Evolutionary conservation across 2,888 invertebrate genomes (phyloP).

Genomic region (Chloroclysta siterata): DNA sequence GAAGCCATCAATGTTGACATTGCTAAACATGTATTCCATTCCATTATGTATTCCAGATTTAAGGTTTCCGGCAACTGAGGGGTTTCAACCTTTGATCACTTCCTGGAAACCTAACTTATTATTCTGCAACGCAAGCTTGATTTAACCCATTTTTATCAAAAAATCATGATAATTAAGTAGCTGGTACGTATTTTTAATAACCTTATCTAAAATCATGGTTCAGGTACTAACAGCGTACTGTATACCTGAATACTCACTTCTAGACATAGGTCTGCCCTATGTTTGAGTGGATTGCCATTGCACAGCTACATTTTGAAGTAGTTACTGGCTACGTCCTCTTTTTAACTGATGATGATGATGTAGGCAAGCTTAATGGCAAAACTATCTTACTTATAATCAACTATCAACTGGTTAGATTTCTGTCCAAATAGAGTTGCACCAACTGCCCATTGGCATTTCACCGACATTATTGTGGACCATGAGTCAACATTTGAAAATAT

Average conservation of each 20-base stretch:
- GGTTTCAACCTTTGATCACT: neutral
- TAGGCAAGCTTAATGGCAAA: neutral
- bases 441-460: conserved; percentile 12
- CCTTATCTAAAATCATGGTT: no score
- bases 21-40: neutral
- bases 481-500: conserved; percentile 43
- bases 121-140: no score
- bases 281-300: no score
- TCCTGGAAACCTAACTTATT: neutral
- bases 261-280: no score
- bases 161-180: no score
- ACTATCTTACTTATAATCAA: neutral
- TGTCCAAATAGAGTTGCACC: conserved; percentile 12
- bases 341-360: neutral
- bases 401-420: neutral
- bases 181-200: no score
- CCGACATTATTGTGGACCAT: conserved; percentile 21
- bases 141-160: no score
- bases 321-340: no score
- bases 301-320: no score
- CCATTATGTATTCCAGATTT: no score
- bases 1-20: conserved; percentile 1
- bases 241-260: no score
- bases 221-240: no score
- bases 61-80: neutral